Evolutionary conservation across 2,797 vertebrate genomes (phyloP).

Genomic region (Melanotaenia trifasciata): DNA sequence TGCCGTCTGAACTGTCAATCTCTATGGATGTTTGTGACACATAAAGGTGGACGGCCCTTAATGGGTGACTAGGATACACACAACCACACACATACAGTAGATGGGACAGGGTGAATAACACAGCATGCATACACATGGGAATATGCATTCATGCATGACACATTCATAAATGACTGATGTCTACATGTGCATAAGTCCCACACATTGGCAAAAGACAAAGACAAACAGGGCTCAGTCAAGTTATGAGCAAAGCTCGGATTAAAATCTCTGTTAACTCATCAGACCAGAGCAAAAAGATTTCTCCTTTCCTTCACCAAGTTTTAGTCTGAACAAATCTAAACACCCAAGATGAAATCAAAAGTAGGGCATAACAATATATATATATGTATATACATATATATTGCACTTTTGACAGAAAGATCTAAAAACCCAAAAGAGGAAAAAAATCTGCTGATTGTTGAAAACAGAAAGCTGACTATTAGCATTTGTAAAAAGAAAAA

Average conservation of each 20-base stretch:
- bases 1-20: constrained; percentile 78
- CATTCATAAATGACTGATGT: constrained; percentile 48
- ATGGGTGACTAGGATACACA: constrained; percentile 69
- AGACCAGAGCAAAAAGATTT: constrained; percentile 12
- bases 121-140: constrained; percentile 7
- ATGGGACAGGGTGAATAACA: constrained; percentile 18
- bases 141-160: background rate
- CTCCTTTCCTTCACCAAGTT: constrained; percentile 4
- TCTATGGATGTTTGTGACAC: constrained; percentile 65
- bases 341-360: constrained; percentile 3
- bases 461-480: constrained; percentile 52
- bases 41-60: constrained; percentile 70
- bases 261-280: constrained; percentile 27
- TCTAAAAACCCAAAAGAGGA: constrained; percentile 79
- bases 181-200: constrained; percentile 31
- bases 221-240: constrained; percentile 33
- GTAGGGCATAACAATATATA: background rate
- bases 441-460: constrained; percentile 43
- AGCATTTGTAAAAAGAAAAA: background rate
- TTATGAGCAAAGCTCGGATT: constrained; percentile 18
- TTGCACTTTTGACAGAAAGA: constrained; percentile 56
- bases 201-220: constrained; percentile 28
- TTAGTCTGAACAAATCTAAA: constrained; percentile 24
- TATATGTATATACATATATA: background rate
- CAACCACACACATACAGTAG: constrained; percentile 25